phyloP scores from a whole-genome alignment of 2,797 vertebrate species.

The Mus caroli region DNA sequence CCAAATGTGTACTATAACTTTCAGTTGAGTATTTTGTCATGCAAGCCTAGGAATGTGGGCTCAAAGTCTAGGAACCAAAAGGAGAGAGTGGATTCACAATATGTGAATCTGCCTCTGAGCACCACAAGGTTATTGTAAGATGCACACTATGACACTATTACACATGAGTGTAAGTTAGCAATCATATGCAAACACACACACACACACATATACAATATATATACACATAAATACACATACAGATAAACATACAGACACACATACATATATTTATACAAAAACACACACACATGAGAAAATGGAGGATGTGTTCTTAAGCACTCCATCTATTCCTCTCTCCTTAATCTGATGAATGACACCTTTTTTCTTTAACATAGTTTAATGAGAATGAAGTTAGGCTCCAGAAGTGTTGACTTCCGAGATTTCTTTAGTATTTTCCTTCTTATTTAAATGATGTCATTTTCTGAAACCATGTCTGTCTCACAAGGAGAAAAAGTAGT shows the following conservation, averaged over 20 bases:
- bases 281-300: not conserved
- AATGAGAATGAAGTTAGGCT: not conserved
- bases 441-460: constrained; percentile 2
- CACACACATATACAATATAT: rapidly evolving
- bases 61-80: too few species aligned
- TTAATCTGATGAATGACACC: not conserved
- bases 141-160: not conserved
- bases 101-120: not conserved
- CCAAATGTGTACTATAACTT: not conserved
- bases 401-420: not conserved
- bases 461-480: constrained; percentile 19
- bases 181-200: not conserved
- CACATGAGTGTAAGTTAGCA: not conserved
- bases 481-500: not conserved
- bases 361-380: not conserved
- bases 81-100: too few species aligned
- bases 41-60: too few species aligned
- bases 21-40: not conserved
- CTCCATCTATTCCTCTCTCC: not conserved
- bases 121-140: not conserved
- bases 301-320: not conserved
- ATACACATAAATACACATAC: not conserved
- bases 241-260: not conserved
- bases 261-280: not conserved
- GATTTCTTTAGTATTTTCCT: not conserved